A percentile compares a stretch with the other conserved stretches of the same genome.
phyloP scores from a whole-genome alignment of 2,113 vertebrate genomes.

The Collichthys lucidus region DNA sequence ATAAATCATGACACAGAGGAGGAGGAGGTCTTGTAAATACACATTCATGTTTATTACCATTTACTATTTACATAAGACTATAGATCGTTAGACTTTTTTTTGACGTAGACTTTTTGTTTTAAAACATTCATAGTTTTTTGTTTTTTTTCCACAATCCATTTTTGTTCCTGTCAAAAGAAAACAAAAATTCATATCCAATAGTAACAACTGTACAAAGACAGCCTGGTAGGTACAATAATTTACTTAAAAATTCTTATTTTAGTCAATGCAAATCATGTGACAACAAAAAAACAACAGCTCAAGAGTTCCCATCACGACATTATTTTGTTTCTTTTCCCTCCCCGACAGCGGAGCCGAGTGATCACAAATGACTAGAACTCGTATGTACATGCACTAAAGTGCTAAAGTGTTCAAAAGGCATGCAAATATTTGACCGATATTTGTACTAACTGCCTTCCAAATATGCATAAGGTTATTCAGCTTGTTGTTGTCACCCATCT shows the following conservation, averaged over 20 bases:
- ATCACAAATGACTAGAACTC: constrained; percentile 84
- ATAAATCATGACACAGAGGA: constrained; percentile 4
- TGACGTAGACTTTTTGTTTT: constrained; percentile 80
- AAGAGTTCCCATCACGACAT: constrained; percentile 80
- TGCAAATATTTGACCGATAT: constrained; percentile 86
- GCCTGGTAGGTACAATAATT: constrained; percentile 87
- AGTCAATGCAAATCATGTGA: constrained; percentile 87
- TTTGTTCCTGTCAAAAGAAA: constrained; percentile 71
- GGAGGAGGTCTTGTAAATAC: constrained; percentile 76
- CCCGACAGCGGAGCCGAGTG: constrained; percentile 77
- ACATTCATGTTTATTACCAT: constrained; percentile 86
- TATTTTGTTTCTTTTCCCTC: constrained; percentile 49
- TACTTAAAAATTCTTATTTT: constrained; percentile 87
- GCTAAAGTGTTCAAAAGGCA: constrained; percentile 89
- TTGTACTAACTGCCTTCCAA: constrained; percentile 84
- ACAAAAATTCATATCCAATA: constrained; percentile 71
- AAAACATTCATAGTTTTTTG: constrained; percentile 81
- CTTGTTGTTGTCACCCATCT: constrained; percentile 48
- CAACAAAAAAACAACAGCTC: constrained; percentile 86
- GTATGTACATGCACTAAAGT: constrained; percentile 95
- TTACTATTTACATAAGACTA: constrained; percentile 79
- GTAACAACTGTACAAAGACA: constrained; percentile 89
- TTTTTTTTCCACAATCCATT: constrained; percentile 59
- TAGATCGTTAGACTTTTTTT: constrained; percentile 75
- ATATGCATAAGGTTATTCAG: constrained; percentile 79